phyloP scores from a whole-genome alignment of 2,888 invertebrate species.

The Graphium colonna region DNA sequence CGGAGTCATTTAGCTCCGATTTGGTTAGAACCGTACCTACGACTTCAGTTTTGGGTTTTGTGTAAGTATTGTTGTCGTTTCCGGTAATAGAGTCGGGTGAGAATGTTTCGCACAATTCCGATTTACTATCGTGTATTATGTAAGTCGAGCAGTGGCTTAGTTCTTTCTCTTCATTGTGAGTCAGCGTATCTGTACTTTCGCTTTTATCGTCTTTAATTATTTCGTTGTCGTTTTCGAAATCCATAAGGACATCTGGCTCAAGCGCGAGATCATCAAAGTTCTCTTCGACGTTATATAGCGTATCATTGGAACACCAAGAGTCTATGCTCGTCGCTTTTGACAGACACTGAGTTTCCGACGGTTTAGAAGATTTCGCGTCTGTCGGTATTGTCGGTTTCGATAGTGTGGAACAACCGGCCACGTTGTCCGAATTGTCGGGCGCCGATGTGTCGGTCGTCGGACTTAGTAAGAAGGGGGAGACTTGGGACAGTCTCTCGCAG shows the following conservation, averaged over 20 bases:
- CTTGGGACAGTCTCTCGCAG: conserved; percentile 65
- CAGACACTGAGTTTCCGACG: conserved; percentile 65
- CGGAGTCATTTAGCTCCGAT: conserved; percentile 57
- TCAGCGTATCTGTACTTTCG: conserved; percentile 64
- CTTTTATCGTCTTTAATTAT: conserved; percentile 47
- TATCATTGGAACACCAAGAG: conserved; percentile 83
- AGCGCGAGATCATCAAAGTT: conserved; percentile 71
- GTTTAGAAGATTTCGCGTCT: conserved; percentile 71
- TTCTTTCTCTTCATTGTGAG: conserved; percentile 61
- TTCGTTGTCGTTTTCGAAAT: conserved; percentile 34
- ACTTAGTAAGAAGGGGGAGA: conserved; percentile 66
- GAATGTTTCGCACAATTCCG: conserved; percentile 61
- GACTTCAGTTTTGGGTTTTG: conserved; percentile 63
- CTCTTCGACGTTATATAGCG: conserved; percentile 82
- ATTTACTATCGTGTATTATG: conserved; percentile 64
- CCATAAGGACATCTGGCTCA: conserved; percentile 55
- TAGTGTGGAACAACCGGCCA: conserved; percentile 66
- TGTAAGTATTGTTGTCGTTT: conserved; percentile 64
- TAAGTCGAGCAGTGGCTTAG: conserved; percentile 64
- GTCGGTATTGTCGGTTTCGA: conserved; percentile 73
- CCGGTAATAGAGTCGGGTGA: conserved; percentile 69
- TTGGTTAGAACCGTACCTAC: conserved; percentile 49
- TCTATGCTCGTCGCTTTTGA: conserved; percentile 82
- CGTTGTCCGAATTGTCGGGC: conserved; percentile 55
- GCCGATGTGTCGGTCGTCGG: conserved; percentile 63